Conservation (phyloP, 2,113 vertebrate genomes). For the Andinoacara biseriatus region DNA sequence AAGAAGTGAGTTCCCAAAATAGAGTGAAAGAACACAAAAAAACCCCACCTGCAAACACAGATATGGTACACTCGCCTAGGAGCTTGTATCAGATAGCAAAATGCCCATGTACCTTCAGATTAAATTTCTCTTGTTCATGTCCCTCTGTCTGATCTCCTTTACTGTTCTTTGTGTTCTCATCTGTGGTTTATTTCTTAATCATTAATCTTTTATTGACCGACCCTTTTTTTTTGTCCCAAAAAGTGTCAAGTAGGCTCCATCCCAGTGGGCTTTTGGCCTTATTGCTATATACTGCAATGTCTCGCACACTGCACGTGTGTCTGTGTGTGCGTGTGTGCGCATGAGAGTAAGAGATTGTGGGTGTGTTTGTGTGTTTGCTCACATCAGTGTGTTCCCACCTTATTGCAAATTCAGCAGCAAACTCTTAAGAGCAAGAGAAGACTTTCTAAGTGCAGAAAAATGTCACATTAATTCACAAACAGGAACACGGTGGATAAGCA, state of each 20-base stretch:
- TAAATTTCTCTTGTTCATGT: neutral
- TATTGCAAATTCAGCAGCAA: conserved; percentile 52
- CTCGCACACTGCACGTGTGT: neutral
- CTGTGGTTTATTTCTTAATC: neutral
- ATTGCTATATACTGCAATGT: neutral
- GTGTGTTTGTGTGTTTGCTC: neutral
- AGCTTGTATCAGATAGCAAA: neutral
- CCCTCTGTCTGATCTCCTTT: neutral
- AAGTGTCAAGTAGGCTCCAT: conserved; percentile 20
- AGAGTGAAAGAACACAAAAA: neutral
- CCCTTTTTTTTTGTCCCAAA: neutral
- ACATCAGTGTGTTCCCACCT: neutral
- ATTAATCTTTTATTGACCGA: conserved; percentile 26
- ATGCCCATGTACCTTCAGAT: neutral
- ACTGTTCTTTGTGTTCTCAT: neutral
- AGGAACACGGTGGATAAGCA: neutral
- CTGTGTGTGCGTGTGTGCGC: fast-evolving
- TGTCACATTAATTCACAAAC: conserved; percentile 30
- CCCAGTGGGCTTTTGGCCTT: conserved; percentile 16
- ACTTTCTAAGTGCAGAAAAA: conserved; percentile 29
- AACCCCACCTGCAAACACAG: neutral
- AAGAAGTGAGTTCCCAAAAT: conserved; percentile 54
- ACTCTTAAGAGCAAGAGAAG: conserved; percentile 28
- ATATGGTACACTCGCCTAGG: neutral
- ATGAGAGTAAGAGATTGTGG: neutral